Evolutionary conservation across 2,888 invertebrate genomes (phyloP).

Genomic region (Trichogramma dendrolimi): DNA sequence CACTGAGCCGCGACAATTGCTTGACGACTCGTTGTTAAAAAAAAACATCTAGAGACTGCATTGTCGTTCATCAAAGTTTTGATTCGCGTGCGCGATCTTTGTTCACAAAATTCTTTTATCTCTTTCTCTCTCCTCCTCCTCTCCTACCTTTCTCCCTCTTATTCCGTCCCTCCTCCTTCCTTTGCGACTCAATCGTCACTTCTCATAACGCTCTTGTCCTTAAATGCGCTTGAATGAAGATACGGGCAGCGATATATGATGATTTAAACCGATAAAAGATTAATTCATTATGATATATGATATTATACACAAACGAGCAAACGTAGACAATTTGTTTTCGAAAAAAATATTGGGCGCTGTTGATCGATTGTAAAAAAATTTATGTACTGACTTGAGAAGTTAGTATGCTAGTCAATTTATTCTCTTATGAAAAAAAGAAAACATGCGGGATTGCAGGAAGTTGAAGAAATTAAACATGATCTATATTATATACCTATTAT

Average conservation of each 20-base stretch:
- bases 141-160: too few relatives aligned
- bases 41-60: not conserved
- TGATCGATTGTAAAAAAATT: conserved; percentile 25
- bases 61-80: conserved; percentile 9
- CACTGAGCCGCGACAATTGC: conserved; percentile 9
- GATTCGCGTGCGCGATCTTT: conserved; percentile 16
- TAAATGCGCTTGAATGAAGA: too few relatives aligned
- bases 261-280: too few relatives aligned
- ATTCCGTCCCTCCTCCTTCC: too few relatives aligned
- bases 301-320: not conserved
- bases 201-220: too few relatives aligned
- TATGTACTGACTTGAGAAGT: conserved; percentile 1
- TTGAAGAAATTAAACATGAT: too few relatives aligned
- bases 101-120: not conserved
- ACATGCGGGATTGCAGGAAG: not conserved
- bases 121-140: too few relatives aligned
- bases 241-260: too few relatives aligned
- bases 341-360: conserved; percentile 23
- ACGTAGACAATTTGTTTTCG: not conserved
- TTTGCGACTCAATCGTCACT: too few relatives aligned
- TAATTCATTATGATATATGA: too few relatives aligned
- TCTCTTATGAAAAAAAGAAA: conserved; percentile 25
- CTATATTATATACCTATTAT: too few relatives aligned
- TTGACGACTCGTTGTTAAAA: not conserved
- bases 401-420: conserved; percentile 32